A percentile compares a stretch with the other conserved stretches of the same genome.
Conservation (phyloP, 2,113 vertebrate species). For the Engraulis encrasicolus region DNA sequence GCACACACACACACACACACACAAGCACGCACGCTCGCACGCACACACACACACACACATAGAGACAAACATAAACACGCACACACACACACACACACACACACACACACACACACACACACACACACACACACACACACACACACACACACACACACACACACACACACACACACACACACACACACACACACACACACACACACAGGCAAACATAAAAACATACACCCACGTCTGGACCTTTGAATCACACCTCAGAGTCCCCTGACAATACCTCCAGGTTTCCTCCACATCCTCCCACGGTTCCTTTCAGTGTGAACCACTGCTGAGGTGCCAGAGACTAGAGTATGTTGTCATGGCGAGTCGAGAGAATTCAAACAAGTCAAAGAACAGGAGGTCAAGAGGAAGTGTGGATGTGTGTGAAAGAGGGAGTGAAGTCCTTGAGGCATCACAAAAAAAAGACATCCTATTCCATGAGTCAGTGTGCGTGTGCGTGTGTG, state of each 20-base stretch:
- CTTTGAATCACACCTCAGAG: slow-evolving; percentile 14
- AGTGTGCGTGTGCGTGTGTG: not conserved
- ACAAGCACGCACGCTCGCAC: not conserved
- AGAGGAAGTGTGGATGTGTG: not conserved
- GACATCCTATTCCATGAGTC: not conserved
- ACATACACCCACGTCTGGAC: not conserved
- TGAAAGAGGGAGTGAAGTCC: not conserved
- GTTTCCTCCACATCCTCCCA: not conserved
- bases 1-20: not conserved
- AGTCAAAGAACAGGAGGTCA: not conserved
- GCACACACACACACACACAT: not conserved
- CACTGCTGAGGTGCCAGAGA: not conserved
- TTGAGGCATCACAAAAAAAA: not conserved
- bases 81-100: too few species aligned
- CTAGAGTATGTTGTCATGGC: not conserved
- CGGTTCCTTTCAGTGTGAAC: not conserved
- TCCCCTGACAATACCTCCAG: not conserved
- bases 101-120: too few species aligned
- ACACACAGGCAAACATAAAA: not conserved
- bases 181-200: not conserved
- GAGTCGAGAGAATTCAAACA: not conserved
- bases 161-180: not conserved
- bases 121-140: not conserved
- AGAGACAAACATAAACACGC: too few species aligned
- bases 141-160: not conserved